phyloP scores from a whole-genome alignment of 2,113 vertebrate species.

The Ophthalmolycus amberensis region DNA sequence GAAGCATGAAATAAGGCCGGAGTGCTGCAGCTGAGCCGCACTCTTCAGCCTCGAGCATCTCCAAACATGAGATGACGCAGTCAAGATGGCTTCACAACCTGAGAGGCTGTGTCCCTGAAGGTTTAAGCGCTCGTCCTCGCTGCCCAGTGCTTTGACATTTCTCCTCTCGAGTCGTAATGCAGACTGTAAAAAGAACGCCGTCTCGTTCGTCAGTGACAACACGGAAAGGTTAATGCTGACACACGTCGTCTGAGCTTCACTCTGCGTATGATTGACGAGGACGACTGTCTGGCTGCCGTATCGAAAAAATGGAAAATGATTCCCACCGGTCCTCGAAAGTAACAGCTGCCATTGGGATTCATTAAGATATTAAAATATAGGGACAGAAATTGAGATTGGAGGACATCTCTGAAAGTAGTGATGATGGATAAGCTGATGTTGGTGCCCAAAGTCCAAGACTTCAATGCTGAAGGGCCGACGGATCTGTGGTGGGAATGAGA shows the following conservation, averaged over 20 bases:
- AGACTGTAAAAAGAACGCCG: slow-evolving; percentile 13
- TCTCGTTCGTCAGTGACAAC: slow-evolving; percentile 23
- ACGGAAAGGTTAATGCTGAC: slow-evolving; percentile 33
- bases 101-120: slow-evolving; percentile 43
- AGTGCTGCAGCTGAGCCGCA: slow-evolving; percentile 13
- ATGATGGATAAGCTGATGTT: not conserved
- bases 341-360: no score
- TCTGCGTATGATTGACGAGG: not conserved
- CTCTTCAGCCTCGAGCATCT: not conserved
- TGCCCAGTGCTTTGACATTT: slow-evolving; percentile 8
- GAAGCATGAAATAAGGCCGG: slow-evolving; percentile 37
- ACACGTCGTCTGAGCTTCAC: not conserved
- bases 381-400: no score
- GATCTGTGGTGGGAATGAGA: no score
- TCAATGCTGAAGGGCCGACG: no score
- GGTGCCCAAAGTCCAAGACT: no score
- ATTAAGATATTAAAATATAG: no score
- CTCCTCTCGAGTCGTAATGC: slow-evolving; percentile 15
- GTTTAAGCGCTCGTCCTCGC: slow-evolving; percentile 25
- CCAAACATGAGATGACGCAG: not conserved
- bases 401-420: no score
- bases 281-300: not conserved
- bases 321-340: no score
- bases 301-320: not conserved
- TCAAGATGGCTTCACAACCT: slow-evolving; percentile 48